phyloP scores from a whole-genome alignment of 2,797 vertebrate genomes.

The Balearica regulorum region DNA sequence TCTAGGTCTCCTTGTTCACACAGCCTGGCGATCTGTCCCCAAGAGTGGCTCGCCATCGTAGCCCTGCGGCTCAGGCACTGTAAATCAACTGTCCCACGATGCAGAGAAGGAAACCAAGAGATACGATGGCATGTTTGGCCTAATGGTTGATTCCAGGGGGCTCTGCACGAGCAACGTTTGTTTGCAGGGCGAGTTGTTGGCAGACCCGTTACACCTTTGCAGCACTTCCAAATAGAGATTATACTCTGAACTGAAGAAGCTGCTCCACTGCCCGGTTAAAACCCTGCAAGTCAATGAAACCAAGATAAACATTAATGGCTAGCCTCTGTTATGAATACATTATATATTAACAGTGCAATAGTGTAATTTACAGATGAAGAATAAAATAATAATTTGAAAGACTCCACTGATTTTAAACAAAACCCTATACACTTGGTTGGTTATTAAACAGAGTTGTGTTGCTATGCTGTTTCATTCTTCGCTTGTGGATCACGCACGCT shows the following conservation, averaged over 20 bases:
- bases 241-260: neutral
- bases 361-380: neutral
- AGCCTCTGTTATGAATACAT: neutral
- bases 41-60: neutral
- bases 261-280: neutral
- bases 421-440: neutral
- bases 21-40: neutral
- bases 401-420: neutral
- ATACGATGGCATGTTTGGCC: fast-evolving
- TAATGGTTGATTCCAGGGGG: too few relatives aligned
- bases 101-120: too few relatives aligned
- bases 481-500: neutral
- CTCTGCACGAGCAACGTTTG: neutral
- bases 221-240: neutral
- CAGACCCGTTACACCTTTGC: neutral
- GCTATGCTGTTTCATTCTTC: neutral
- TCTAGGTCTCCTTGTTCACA: neutral
- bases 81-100: fast-evolving
- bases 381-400: neutral
- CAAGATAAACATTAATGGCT: neutral
- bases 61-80: neutral
- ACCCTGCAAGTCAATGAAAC: neutral
- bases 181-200: neutral
- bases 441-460: neutral
- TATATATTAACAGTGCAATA: neutral